Evolutionary conservation across 1,140 invertebrate species (phyloP), one percentile per base, ranked within the genome.

Genomic region (Dinoponera quadriceps): DNA sequence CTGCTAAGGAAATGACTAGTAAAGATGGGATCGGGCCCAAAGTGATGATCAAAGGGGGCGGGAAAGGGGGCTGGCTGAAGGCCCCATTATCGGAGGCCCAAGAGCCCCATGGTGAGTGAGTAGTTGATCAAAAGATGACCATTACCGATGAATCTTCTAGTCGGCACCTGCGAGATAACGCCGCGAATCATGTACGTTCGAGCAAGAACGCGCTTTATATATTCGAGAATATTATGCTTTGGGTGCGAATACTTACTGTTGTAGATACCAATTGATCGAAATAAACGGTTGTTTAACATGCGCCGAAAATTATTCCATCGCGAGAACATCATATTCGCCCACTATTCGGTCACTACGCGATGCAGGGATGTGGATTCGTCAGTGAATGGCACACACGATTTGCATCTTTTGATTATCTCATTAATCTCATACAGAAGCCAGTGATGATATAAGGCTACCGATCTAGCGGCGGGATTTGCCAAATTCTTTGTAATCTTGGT

Each of bases 51-150:
- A 94, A 95, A 94, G 94, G 94, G 92, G 93, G 92, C 92, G 92
- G 94, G 93, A 95, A 94, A 91, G 94, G 94, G 86, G 91, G 91
- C 91, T 94, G 93, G 94, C 91, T 94, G 90, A 94, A 94, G 91
- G 93, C 93, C 90, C 93, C 92, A 85, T 91, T 94, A 83, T 94
- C 94, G 85, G 94, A 94, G 91, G 93, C 94, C 89, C 93, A 93
- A 88, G 92, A 95, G 95, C 95, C 95, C 93, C 95, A 95, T 93
- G 95, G 95, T 95, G 95, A 94, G 93, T 93, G 87, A 90, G 85
- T 84, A 91, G 87, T 85, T 85, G 71, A 89, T 88, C 81, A 86
- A 88, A 92, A 91, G 89, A 86, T 91, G 86, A 77, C 78, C 88
- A 90, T 91, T 93, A 82, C 74, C 59, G 89, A 91, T 84, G 87